A percentile compares a stretch with the other conserved stretches of the same genome.
These are phyloP conservation scores for Nicator chloris DNA, from an alignment of 2,113 vertebrate species.

Conservation along the genomic window DNA sequence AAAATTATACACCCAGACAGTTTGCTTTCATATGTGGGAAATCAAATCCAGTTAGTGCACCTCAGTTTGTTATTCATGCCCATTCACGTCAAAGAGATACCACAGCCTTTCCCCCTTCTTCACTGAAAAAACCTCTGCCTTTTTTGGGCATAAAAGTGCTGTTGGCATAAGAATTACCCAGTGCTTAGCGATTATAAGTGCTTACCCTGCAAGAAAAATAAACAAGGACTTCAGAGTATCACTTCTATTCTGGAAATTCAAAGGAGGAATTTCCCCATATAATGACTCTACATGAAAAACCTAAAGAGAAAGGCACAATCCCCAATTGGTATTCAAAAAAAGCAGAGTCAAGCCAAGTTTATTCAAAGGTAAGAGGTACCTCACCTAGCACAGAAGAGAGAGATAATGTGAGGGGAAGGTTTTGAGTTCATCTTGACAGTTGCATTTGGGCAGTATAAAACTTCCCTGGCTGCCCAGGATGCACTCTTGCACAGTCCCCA, in stretches of 20 bases:
- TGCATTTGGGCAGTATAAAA: background rate
- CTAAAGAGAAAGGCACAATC: background rate
- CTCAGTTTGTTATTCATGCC: background rate
- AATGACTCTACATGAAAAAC: background rate
- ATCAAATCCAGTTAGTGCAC: background rate
- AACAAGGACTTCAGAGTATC: background rate
- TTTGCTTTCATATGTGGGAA: background rate
- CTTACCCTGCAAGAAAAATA: background rate
- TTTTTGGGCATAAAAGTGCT: background rate
- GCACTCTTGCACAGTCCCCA: background rate
- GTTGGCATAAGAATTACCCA: background rate
- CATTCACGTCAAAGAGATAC: background rate
- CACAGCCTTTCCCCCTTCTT: background rate
- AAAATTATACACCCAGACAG: background rate
- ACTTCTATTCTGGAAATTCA: background rate
- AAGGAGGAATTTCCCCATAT: background rate
- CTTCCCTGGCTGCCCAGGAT: background rate
- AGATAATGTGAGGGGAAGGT: background rate
- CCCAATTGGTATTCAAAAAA: background rate
- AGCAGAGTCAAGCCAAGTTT: background rate
- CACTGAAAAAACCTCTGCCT: background rate
- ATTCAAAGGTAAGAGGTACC: background rate
- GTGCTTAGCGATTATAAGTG: background rate
- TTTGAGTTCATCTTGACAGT: background rate
- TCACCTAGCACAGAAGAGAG: background rate